Base-by-base conservation (phyloP, 1,140 invertebrate species). In the Trichonephila clavata region DNA sequence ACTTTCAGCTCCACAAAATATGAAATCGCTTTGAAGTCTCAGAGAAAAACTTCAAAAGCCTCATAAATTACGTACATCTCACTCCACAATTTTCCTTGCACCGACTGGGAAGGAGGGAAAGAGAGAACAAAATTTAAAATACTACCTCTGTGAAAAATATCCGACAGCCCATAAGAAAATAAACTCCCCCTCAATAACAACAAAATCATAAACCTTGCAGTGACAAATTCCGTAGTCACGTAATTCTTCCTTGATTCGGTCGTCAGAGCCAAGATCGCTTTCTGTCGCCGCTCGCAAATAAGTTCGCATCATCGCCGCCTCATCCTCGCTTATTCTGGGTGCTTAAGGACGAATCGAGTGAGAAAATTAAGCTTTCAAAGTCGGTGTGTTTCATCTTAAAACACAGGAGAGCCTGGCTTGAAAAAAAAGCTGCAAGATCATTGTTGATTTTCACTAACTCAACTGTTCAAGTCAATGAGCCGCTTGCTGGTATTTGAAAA, bases 211-310 rank as follows among this genome's bases (percentile, higher is more conserved):
- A 77, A 77, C 77, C 90, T 18, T 39, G 71, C 90, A 91, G 68
- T 91, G 90, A 91, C 90, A 91, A 91, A 91, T 91, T 91, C 90
- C 90, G 90, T 91, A 91, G 90, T 81, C 90, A 91, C 80, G 80
- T 91, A 91, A 91, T 91, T 80, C 60, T 91, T 80, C 59, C n/a
- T 32, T 39, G 24, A 59, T 71, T 24, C 32, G 90, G 59, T 81
- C 59, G 57, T 83, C 68, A 24, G 77, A 81, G 77, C 90, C 90
- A 90, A 90, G 88, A 90, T 24, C 57, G 88, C 77, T 63, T 43
- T n/a, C 90, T 80, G 88, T 91, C 90, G 59, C 20, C 77, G 71
- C 68, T 91, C 80, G 71, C 90, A 91, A 91, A 91, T 65, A 91
- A 83, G 90, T 91, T 77, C 39, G 80, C 32, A 59, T 43, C 59